Evolutionary conservation across 2,888 invertebrate genomes (phyloP), one percentile per base, ranked within the genome.

Genomic region (Silvanus unidentatus): DNA sequence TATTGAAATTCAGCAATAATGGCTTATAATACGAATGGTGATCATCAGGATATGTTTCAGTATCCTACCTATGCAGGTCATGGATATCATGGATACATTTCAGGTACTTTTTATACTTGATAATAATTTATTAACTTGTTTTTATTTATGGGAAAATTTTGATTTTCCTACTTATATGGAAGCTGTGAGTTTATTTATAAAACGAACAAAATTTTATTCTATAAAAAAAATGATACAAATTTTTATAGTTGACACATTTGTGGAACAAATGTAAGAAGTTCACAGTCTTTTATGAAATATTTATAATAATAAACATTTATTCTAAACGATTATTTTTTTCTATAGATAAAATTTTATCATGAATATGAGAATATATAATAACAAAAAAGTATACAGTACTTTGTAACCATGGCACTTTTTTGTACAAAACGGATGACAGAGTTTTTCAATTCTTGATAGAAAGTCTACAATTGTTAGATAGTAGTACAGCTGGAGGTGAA

Each of bases 41-140:
- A 68, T 48, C 57, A 59, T 28, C 64, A 64, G 48, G 68, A 68
- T 48, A 57, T 63, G 42, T 68, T 62, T 48, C 68, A 69, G 43
- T 68, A 64, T 48, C 12, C 22, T 5, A 50, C 59, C 11, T 69
- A 68, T 53, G 57, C 62, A 42, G 50, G 57, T 36, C 63, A 65
- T 45, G 53, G 53, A 37, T 66, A 65, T 45, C 64, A 68, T 45
- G 8, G 3, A 22, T 66, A 63, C 47, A 55, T 67, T 42, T 64
- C 65, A 60, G 67, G 67, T 67, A 54, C n/a, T n/a, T n/a, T n/a
- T n/a, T n/a, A n/a, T n/a, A n/a, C n/a, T n/a, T n/a, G n/a, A n/a
- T n/a, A n/a, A n/a, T n/a, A n/a, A n/a, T n/a, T n/a, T n/a, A n/a
- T n/a, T n/a, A n/a, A n/a, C n/a, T n/a, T n/a, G n/a, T 11, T 32